Evolutionary conservation across 2,888 invertebrate genomes (phyloP).

Genomic region (Mythimna pallens): DNA sequence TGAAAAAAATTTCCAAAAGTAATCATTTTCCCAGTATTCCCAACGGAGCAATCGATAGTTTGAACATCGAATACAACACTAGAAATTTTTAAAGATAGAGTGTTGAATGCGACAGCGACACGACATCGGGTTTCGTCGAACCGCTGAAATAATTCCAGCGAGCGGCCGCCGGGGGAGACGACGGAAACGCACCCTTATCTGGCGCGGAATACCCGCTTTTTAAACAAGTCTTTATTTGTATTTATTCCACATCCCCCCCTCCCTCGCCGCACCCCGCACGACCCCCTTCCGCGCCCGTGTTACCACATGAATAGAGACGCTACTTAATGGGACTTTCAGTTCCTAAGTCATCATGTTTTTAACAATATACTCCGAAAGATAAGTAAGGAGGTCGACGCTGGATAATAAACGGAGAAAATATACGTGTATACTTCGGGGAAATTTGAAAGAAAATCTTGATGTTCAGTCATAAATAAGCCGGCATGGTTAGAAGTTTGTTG

Average conservation of each 20-base stretch:
- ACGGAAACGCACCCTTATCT: constrained; percentile 90
- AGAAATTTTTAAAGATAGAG: constrained; percentile 88
- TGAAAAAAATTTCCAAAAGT: not conserved
- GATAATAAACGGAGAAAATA: constrained; percentile 89
- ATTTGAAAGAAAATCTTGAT: constrained; percentile 83
- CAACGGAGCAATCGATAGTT: constrained; percentile 17
- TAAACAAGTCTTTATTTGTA: constrained; percentile 91
- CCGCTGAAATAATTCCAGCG: constrained; percentile 88
- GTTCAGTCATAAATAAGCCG: constrained; percentile 80
- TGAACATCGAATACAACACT: constrained; percentile 73
- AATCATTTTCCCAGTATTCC: not conserved
- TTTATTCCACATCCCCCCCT: constrained; percentile 77
- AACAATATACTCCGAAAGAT: constrained; percentile 84
- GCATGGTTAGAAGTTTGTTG: constrained; percentile 73
- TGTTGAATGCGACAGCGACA: constrained; percentile 88
- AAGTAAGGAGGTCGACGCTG: constrained; percentile 86
- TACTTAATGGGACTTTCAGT: constrained; percentile 90
- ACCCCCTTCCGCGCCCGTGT: constrained; percentile 79
- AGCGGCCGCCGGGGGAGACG: constrained; percentile 82
- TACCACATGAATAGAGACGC: constrained; percentile 89
- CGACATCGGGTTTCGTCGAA: constrained; percentile 88
- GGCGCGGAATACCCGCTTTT: constrained; percentile 88
- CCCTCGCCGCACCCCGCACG: constrained; percentile 54
- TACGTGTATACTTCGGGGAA: constrained; percentile 81
- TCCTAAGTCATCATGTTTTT: constrained; percentile 90